Percentiles rank a stretch among this genome's conserved stretches.
Evolutionary conservation across 2,113 vertebrate species (phyloP).

Genomic region (Poecile atricapillus): DNA sequence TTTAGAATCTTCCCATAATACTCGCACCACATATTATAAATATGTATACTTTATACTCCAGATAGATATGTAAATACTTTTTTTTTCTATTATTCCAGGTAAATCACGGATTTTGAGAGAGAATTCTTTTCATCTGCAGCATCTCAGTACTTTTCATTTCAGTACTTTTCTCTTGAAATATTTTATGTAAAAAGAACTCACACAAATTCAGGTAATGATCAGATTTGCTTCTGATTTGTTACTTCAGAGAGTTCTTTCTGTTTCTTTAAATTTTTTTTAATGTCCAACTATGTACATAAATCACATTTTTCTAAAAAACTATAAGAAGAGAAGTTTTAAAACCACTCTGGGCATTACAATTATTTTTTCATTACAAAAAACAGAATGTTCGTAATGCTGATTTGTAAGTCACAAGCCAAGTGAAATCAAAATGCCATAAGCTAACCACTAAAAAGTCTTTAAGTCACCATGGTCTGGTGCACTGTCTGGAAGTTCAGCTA

Average conservation of each 20-base stretch:
- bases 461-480: conserved; percentile 9
- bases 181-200: background rate
- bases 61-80: background rate
- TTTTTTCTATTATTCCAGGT: background rate
- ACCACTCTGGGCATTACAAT: background rate
- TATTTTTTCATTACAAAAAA: conserved; percentile 15
- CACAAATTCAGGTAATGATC: background rate
- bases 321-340: background rate
- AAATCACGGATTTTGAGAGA: background rate
- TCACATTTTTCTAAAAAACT: background rate
- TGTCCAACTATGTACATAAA: background rate
- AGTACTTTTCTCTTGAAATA: background rate
- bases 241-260: background rate
- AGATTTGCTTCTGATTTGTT: conserved; percentile 9
- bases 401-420: conserved; percentile 9
- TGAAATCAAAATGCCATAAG: conserved; percentile 30
- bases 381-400: background rate
- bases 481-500: conserved; percentile 21
- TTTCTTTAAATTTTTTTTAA: background rate
- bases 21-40: conserved; percentile 51
- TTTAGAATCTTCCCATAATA: conserved; percentile 63
- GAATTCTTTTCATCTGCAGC: background rate
- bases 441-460: conserved; percentile 19
- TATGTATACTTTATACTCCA: conserved; percentile 47
- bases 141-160: background rate